Evolutionary conservation across 2,888 invertebrate species (phyloP).

Genomic region (Hydroisotoma schaefferi): DNA sequence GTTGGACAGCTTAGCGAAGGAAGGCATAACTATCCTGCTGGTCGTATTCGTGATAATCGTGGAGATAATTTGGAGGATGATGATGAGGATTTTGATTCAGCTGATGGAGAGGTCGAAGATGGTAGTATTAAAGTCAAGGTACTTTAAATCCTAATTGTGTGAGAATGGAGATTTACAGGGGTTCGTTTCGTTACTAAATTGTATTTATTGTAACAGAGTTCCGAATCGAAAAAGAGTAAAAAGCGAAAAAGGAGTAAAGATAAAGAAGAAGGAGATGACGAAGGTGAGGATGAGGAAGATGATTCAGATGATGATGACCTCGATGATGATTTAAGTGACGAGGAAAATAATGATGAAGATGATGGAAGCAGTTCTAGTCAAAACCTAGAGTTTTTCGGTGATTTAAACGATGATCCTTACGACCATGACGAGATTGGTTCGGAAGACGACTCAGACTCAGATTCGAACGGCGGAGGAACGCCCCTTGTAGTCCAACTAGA

Average conservation of each 20-base stretch:
- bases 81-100: constrained; percentile 7
- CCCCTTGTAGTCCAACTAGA: constrained; percentile 28
- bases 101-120: constrained; percentile 4
- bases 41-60: neutral
- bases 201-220: neutral
- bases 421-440: neutral
- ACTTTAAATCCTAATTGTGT: neutral
- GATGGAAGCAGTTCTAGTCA: constrained; percentile 7
- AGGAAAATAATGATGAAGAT: constrained; percentile 18
- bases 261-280: constrained; percentile 12
- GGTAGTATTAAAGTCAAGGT: neutral
- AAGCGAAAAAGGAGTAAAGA: neutral
- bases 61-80: constrained; percentile 15
- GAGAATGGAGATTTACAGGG: neutral
- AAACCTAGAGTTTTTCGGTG: neutral
- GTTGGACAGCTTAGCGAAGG: neutral
- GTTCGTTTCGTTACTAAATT: neutral
- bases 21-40: constrained; percentile 3
- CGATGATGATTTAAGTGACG: constrained; percentile 11
- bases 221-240: neutral
- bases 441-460: neutral
- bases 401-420: neutral
- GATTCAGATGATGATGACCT: constrained; percentile 16
- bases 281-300: constrained; percentile 11
- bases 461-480: constrained; percentile 10